Conservation (phyloP, 1,140 invertebrate genomes). For the Bombus breviceps region DNA sequence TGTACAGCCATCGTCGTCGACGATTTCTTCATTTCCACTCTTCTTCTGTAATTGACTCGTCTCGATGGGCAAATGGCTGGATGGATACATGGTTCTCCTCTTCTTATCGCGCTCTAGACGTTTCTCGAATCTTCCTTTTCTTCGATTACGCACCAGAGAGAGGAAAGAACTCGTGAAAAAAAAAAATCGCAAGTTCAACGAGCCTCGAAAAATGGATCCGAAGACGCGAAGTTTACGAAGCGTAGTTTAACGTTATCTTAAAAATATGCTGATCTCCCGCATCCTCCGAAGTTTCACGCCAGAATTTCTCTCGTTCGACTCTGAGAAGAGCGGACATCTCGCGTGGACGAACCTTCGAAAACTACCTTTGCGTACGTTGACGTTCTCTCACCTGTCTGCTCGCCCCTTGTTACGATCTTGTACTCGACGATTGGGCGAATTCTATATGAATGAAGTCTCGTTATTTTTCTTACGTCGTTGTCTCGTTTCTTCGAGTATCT, state of each 20-base stretch:
- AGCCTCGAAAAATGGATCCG: neutral
- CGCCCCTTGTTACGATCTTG: neutral
- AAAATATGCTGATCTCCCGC: conserved; percentile 4
- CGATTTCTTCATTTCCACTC: conserved; percentile 28
- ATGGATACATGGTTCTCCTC: conserved; percentile 43
- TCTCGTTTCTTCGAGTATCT: neutral
- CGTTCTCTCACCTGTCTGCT: neutral
- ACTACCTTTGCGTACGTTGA: neutral
- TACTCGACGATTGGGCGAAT: neutral
- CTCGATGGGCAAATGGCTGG: conserved; percentile 62
- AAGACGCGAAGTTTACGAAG: neutral
- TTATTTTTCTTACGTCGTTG: neutral
- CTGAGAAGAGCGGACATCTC: neutral
- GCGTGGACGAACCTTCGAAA: neutral
- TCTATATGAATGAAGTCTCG: neutral
- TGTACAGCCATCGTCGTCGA: neutral
- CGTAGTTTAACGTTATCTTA: neutral
- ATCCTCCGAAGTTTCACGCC: neutral
- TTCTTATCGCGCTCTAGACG: neutral
- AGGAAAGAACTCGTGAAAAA: neutral
- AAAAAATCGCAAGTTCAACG: neutral
- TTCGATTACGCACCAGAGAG: neutral
- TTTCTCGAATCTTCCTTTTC: neutral
- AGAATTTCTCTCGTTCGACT: conserved; percentile 8
- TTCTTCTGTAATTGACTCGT: conserved; percentile 74